A percentile compares a stretch with the other conserved stretches of the same genome.
Conservation (phyloP, 1,140 invertebrate species). For the Caerostris extrusa region DNA sequence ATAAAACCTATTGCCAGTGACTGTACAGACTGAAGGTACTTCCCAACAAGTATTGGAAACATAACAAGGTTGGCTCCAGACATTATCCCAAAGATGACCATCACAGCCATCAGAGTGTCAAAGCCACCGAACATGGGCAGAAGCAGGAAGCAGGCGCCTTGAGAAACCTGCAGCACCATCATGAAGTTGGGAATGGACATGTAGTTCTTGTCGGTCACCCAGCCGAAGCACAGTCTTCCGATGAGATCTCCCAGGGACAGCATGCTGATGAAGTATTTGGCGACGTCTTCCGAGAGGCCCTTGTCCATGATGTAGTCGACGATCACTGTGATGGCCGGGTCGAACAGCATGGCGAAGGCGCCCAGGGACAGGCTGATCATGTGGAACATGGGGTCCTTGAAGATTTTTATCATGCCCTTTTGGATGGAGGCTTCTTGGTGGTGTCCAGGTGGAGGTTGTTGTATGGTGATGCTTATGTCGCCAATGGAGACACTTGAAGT, state of each 20-base stretch:
- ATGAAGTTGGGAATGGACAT: constrained; percentile 60
- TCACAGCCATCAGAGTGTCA: constrained; percentile 44
- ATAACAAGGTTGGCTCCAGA: constrained; percentile 60
- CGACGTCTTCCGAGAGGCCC: constrained; percentile 49
- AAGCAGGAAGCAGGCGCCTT: constrained; percentile 38
- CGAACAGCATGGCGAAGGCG: constrained; percentile 51
- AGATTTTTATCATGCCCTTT: constrained; percentile 20
- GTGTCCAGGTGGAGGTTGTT: background rate
- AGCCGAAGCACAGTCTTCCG: constrained; percentile 56
- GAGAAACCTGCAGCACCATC: constrained; percentile 48
- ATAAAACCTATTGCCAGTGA: constrained; percentile 68
- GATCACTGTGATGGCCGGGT: constrained; percentile 57
- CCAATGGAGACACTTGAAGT: constrained; percentile 18
- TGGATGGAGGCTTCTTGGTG: constrained; percentile 34
- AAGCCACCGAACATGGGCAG: constrained; percentile 39
- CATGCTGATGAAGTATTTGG: constrained; percentile 72
- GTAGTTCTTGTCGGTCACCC: constrained; percentile 59
- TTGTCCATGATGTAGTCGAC: constrained; percentile 73
- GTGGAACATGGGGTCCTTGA: constrained; percentile 72
- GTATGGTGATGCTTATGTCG: constrained; percentile 24
- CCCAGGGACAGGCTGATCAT: constrained; percentile 63
- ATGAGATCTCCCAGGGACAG: constrained; percentile 43
- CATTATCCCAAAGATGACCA: constrained; percentile 39
- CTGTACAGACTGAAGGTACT: constrained; percentile 58
- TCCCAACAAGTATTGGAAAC: constrained; percentile 65